phyloP scores from a whole-genome alignment of 2,797 vertebrate genomes.

The Petrocephalus sullivani region DNA sequence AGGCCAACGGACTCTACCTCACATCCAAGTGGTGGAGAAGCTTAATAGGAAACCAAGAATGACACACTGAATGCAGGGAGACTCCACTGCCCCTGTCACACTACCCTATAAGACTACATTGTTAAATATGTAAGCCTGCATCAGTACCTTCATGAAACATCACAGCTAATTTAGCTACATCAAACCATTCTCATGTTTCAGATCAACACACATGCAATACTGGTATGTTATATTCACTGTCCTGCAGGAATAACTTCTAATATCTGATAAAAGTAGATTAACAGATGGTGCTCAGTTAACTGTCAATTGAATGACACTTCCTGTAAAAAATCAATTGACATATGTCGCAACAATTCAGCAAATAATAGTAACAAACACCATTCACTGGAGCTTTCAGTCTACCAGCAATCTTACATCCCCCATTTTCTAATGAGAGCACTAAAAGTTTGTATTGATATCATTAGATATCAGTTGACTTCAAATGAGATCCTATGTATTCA shows the following conservation, averaged over 20 bases:
- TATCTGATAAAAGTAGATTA: background rate
- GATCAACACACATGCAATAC: background rate
- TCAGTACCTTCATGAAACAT: background rate
- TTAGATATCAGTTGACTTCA: background rate
- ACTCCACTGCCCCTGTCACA: background rate
- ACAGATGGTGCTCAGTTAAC: background rate
- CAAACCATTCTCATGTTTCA: background rate
- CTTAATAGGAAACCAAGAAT: slow-evolving; percentile 49
- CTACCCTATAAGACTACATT: background rate
- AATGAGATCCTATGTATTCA: background rate
- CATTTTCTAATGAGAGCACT: background rate
- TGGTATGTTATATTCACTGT: background rate
- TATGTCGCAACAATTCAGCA: background rate
- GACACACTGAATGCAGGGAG: slow-evolving; percentile 41
- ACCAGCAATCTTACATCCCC: background rate
- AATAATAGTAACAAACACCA: background rate
- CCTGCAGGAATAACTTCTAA: background rate
- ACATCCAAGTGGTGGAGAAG: slow-evolving; percentile 39
- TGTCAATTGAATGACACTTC: background rate
- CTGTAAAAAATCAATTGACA: background rate
- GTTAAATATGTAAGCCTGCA: background rate
- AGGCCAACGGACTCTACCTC: slow-evolving; percentile 46
- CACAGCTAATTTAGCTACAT: background rate
- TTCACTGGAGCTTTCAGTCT: background rate
- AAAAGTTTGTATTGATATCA: background rate